These are phyloP conservation scores for Caloenas nicobarica DNA, from an alignment of 2,113 vertebrate genomes.

Conservation along the genomic window DNA sequence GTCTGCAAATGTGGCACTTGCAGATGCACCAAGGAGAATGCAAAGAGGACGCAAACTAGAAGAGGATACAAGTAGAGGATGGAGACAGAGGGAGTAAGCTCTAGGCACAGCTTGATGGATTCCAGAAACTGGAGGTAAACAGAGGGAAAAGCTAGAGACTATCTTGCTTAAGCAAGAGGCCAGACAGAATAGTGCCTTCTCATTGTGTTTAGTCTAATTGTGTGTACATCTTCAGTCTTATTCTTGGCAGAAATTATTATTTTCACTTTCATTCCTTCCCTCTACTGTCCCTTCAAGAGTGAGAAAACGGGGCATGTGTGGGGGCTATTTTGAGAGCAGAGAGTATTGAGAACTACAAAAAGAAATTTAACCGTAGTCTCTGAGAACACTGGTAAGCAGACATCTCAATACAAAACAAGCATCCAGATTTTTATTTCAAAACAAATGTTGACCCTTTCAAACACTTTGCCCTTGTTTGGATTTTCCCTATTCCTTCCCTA, in stretches of 20 bases:
- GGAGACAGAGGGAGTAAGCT: not conserved
- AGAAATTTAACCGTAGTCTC: not conserved
- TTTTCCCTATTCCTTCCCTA: not conserved
- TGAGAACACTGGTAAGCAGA: not conserved
- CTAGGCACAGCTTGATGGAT: not conserved
- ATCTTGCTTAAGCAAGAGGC: not conserved
- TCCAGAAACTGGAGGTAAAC: not conserved
- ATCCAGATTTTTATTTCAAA: not conserved
- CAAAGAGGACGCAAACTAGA: not conserved
- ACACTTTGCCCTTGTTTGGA: not conserved
- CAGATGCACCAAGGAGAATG: not conserved
- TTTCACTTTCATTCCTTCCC: not conserved
- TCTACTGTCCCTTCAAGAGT: not conserved
- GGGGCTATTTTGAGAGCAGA: not conserved
- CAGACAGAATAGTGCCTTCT: not conserved
- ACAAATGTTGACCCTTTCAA: not conserved
- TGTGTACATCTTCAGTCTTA: not conserved
- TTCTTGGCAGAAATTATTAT: not conserved
- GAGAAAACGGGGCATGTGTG: not conserved
- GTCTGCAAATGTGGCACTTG: not conserved
- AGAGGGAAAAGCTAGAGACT: not conserved
- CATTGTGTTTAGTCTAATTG: not conserved
- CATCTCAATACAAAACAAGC: not conserved
- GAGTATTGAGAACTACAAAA: not conserved
- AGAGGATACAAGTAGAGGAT: not conserved